A percentile compares a stretch with the other conserved stretches of the same genome.
Evolutionary conservation across 2,113 vertebrate species (phyloP).

Genomic region (Sakesphorus luctuosus): DNA sequence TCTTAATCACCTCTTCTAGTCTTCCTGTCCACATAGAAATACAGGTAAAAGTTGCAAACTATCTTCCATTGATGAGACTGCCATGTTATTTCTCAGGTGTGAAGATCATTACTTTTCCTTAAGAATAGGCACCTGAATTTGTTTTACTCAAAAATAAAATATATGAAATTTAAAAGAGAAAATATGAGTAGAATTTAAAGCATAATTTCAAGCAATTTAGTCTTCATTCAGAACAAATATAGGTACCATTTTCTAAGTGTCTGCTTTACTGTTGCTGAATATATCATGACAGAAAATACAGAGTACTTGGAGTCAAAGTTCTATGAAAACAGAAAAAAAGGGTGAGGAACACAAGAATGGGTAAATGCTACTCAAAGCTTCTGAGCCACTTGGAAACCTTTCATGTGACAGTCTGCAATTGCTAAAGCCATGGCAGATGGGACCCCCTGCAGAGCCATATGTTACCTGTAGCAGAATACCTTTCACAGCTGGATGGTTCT

Average conservation of each 20-base stretch:
- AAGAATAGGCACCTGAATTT: not conserved
- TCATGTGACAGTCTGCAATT: not conserved
- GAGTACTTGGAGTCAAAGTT: not conserved
- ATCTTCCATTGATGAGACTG: not conserved
- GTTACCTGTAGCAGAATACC: slow-evolving; percentile 8
- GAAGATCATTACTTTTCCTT: not conserved
- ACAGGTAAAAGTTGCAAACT: not conserved
- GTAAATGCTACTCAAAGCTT: not conserved
- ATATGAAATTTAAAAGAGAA: not conserved
- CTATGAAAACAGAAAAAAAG: not conserved
- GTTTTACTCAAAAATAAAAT: not conserved
- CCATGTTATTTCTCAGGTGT: not conserved
- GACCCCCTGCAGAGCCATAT: not conserved
- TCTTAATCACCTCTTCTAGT: not conserved
- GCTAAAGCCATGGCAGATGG: not conserved
- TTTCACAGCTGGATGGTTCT: not conserved
- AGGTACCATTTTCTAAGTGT: not conserved
- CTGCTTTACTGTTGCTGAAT: not conserved
- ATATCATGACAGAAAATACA: not conserved
- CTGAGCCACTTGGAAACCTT: slow-evolving; percentile 8
- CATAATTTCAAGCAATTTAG: not conserved
- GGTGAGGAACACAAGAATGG: not conserved
- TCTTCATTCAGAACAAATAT: not conserved
- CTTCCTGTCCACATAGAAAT: rapidly evolving
- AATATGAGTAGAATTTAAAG: not conserved